Conservation (phyloP, 2,113 vertebrate species). For the Ophthalmotilapia sp. region DNA sequence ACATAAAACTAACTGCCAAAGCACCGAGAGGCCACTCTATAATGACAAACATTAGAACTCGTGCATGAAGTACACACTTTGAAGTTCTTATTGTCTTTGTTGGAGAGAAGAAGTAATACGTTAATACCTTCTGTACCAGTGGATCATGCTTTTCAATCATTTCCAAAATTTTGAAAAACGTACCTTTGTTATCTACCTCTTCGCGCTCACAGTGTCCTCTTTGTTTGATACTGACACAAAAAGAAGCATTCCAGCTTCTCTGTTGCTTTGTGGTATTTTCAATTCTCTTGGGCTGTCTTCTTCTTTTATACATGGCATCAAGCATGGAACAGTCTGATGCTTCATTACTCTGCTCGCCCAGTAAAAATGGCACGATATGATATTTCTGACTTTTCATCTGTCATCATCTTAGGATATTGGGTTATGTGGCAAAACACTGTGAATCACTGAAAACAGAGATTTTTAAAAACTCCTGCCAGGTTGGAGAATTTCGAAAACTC, state of each 20-base stretch:
- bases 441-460: neutral
- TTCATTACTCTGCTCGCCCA: neutral
- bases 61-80: neutral
- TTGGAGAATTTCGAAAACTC: neutral
- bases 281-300: neutral
- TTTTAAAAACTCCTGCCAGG: neutral
- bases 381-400: neutral
- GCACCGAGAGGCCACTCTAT: neutral
- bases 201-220: rapidly evolving
- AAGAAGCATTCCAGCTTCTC: neutral
- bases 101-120: neutral
- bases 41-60: neutral
- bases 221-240: neutral
- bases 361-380: neutral
- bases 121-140: neutral
- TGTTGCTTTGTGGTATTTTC: neutral
- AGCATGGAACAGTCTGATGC: neutral
- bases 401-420: neutral
- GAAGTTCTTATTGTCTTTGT: neutral
- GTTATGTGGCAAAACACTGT: neutral
- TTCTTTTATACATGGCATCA: neutral
- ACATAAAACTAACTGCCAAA: neutral
- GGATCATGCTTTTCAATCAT: neutral
- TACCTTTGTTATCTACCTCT: neutral
- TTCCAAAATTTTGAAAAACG: neutral